phyloP scores from a whole-genome alignment of 2,113 vertebrate genomes.

The Tragelaphus scriptus region DNA sequence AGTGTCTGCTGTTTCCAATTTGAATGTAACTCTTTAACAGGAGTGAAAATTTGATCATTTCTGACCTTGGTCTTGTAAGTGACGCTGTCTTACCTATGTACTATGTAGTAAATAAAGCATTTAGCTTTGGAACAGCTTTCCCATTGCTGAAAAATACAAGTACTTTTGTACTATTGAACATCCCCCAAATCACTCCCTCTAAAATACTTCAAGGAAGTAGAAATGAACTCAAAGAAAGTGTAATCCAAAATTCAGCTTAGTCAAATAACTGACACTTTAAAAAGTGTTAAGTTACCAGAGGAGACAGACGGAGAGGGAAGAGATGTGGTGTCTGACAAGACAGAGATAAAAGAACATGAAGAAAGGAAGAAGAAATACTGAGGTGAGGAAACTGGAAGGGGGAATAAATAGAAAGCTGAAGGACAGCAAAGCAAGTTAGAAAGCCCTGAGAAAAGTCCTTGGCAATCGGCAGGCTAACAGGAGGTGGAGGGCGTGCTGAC shows the following conservation, averaged over 20 bases:
- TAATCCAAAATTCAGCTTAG: conserved; percentile 13
- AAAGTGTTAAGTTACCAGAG: neutral
- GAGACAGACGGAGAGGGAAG: neutral
- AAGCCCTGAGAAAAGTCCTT: neutral
- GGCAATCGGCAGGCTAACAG: neutral
- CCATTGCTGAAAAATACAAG: neutral
- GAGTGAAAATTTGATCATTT: neutral
- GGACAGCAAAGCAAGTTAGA: neutral
- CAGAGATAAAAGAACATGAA: neutral
- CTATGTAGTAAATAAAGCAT: neutral
- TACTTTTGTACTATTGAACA: neutral
- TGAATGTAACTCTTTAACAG: neutral
- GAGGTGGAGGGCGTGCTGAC: neutral
- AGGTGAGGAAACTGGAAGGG: neutral
- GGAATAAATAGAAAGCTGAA: neutral
- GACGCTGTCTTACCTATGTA: neutral
- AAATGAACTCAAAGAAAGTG: neutral
- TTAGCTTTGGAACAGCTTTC: neutral
- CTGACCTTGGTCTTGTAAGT: neutral
- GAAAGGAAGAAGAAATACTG: neutral
- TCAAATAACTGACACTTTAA: neutral
- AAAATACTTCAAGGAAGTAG: neutral
- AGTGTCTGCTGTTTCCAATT: neutral
- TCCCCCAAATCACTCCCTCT: neutral
- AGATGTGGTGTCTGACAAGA: neutral